Percentiles rank a stretch among this genome's conserved stretches.
phyloP scores from a whole-genome alignment of 2,797 vertebrate species.

The Diceros bicornis region DNA sequence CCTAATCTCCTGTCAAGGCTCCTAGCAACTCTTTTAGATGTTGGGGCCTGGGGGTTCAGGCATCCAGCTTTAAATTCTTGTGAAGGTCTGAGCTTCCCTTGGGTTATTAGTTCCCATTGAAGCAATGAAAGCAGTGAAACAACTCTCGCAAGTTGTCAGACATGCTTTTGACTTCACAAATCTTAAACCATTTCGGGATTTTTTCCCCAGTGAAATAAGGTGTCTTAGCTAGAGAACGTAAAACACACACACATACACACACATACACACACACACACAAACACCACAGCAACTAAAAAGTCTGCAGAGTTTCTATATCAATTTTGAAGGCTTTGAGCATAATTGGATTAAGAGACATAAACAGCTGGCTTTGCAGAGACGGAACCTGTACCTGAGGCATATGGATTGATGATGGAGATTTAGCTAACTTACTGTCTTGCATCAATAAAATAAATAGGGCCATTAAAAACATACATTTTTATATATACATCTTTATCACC shows the following conservation, averaged over 20 bases:
- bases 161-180: constrained; percentile 12
- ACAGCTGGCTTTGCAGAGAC: constrained; percentile 21
- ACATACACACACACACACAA: not conserved
- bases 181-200: not conserved
- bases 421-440: constrained; percentile 70
- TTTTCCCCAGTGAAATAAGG: constrained; percentile 1
- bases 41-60: not conserved
- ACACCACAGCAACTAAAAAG: not conserved
- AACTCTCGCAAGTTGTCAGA: constrained; percentile 13
- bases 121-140: not conserved
- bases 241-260: not conserved
- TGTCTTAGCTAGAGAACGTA: not conserved
- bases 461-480: constrained; percentile 72
- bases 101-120: not conserved
- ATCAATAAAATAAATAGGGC: constrained; percentile 73
- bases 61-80: constrained; percentile 54
- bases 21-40: constrained; percentile 49
- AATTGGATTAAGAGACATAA: constrained; percentile 69
- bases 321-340: constrained; percentile 53
- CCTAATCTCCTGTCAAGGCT: constrained; percentile 53
- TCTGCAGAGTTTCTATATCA: not conserved
- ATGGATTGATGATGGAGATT: constrained; percentile 5
- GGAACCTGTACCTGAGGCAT: constrained; percentile 21
- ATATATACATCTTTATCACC: constrained; percentile 74
- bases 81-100: constrained; percentile 48